Percentiles rank a stretch among this genome's conserved stretches.
These are phyloP conservation scores for Shargacucullia verbasci DNA, from an alignment of 2,888 invertebrate genomes.

Conservation along the genomic window DNA sequence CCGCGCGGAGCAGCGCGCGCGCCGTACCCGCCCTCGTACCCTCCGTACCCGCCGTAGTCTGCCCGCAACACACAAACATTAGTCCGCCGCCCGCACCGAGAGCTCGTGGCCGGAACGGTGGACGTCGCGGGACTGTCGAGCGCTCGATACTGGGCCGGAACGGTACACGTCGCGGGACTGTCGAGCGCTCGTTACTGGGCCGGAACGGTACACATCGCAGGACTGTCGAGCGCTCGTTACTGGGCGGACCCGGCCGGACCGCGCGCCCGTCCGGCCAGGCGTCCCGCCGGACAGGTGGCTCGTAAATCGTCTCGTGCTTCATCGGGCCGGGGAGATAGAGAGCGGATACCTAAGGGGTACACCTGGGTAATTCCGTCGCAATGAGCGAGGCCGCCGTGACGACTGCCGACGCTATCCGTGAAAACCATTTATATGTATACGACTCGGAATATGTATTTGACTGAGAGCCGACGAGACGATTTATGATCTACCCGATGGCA, in stretches of 20 bases:
- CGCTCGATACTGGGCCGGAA: slow-evolving; percentile 39
- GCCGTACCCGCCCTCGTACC: slow-evolving; percentile 96
- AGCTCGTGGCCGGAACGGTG: slow-evolving; percentile 43
- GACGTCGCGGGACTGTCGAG: slow-evolving; percentile 46
- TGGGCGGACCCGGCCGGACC: slow-evolving; percentile 18
- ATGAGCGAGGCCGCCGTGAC: neutral
- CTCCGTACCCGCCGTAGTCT: slow-evolving; percentile 96
- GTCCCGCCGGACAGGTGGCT: slow-evolving; percentile 35
- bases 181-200: slow-evolving; percentile 32
- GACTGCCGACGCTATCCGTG: neutral
- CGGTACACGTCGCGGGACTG: slow-evolving; percentile 48
- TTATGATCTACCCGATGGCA: slow-evolving; percentile 41
- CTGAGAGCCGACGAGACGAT: slow-evolving; percentile 35
- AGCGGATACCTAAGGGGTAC: neutral
- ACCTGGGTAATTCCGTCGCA: neutral
- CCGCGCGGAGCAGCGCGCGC: slow-evolving; percentile 95
- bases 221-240: slow-evolving; percentile 36
- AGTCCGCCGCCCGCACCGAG: slow-evolving; percentile 71
- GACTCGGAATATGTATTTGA: no score
- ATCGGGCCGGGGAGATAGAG: slow-evolving; percentile 1
- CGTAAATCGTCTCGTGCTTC: slow-evolving; percentile 46
- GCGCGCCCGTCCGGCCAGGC: slow-evolving; percentile 15
- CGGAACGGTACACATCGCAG: slow-evolving; percentile 46
- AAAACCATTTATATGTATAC: no score
- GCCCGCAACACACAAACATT: slow-evolving; percentile 90